Percentiles rank a stretch among this genome's conserved stretches.
Evolutionary conservation across 2,797 vertebrate species (phyloP).

Genomic region (Epinephelus malabaricus): DNA sequence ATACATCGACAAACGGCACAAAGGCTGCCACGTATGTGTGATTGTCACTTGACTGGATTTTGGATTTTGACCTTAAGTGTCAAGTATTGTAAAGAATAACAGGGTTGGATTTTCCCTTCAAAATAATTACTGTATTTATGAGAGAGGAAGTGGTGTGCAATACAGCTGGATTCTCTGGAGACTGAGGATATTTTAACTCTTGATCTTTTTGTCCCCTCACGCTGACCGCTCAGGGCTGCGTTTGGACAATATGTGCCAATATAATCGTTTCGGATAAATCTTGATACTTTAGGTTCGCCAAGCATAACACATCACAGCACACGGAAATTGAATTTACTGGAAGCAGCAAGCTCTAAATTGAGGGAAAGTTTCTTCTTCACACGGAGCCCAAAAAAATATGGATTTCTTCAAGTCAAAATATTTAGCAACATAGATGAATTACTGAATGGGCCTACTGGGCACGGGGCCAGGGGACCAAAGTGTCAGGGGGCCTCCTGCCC

Average conservation of each 20-base stretch:
- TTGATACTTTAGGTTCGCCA: constrained; percentile 31
- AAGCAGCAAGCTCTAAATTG: not conserved
- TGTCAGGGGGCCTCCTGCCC: too few relatives aligned
- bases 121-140: constrained; percentile 2
- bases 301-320: constrained; percentile 18
- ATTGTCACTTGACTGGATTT: not conserved
- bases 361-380: not conserved
- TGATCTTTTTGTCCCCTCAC: constrained; percentile 28
- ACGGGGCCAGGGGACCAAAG: too few relatives aligned
- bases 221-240: constrained; percentile 17
- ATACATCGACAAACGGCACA: not conserved
- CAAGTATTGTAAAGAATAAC: not conserved
- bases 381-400: not conserved
- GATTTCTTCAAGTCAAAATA: not conserved
- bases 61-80: constrained; percentile 2
- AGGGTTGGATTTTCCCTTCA: not conserved
- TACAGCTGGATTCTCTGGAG: constrained; percentile 38
- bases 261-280: constrained; percentile 13
- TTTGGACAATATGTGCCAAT: constrained; percentile 23
- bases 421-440: not conserved
- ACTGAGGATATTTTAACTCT: constrained; percentile 41
- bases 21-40: not conserved
- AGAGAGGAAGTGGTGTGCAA: not conserved
- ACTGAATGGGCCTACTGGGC: too few relatives aligned
- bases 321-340: constrained; percentile 28